Percentiles rank a stretch among this genome's conserved stretches.
Evolutionary conservation across 1,140 invertebrate species (phyloP).

Genomic region (Sweltsa coloradensis): DNA sequence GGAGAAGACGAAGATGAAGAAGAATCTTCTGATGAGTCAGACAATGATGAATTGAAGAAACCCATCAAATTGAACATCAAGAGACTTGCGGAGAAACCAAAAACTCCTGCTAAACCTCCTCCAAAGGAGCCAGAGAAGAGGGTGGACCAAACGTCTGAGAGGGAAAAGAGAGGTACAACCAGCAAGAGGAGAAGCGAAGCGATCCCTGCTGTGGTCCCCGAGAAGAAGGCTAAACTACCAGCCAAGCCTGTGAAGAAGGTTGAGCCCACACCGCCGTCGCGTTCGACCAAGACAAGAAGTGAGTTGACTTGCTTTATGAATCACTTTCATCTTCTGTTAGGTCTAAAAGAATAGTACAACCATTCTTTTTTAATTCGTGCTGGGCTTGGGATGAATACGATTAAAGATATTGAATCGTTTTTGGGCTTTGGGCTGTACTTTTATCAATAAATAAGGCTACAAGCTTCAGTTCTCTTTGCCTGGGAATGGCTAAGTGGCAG

Average conservation of each 20-base stretch:
- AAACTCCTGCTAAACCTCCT: conserved; percentile 14
- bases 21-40: conserved; percentile 13
- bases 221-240: conserved; percentile 27
- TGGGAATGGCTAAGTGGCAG: no score
- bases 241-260: conserved; percentile 18
- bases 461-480: no score
- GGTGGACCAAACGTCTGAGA: conserved; percentile 9
- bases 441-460: no score
- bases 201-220: conserved; percentile 23
- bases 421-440: no score
- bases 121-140: not conserved
- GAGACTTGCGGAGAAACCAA: conserved; percentile 20
- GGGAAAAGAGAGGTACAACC: not conserved
- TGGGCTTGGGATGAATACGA: no score
- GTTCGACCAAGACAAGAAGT: conserved; percentile 11
- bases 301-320: not conserved
- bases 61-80: conserved; percentile 15
- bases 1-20: conserved; percentile 14
- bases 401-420: no score
- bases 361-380: no score
- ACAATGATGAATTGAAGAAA: conserved; percentile 26
- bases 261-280: conserved; percentile 4
- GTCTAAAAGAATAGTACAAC: no score
- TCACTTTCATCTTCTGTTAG: no score
- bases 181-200: conserved; percentile 15